These are phyloP conservation scores for Bradypus variegatus DNA, from an alignment of 2,797 vertebrate species.

Conservation along the genomic window DNA sequence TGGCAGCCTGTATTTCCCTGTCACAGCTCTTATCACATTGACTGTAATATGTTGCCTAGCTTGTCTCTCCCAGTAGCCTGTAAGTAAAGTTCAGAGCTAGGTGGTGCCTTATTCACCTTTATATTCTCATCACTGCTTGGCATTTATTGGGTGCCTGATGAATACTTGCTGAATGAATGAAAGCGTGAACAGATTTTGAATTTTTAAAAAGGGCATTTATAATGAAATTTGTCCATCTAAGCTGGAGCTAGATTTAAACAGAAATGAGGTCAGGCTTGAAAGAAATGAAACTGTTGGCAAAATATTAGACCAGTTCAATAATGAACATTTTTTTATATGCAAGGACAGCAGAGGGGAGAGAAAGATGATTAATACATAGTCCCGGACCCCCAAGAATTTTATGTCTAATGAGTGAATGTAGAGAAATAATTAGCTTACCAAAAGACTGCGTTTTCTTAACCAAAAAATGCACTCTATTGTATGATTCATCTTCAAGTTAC, in stretches of 20 bases:
- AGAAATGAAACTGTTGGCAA: constrained; percentile 35
- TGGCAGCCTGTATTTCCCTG: background rate
- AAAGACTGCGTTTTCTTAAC: background rate
- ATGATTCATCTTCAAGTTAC: background rate
- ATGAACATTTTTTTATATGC: constrained; percentile 12
- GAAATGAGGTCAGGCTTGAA: constrained; percentile 42
- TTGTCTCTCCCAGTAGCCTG: background rate
- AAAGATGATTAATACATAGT: background rate
- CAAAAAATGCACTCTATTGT: background rate
- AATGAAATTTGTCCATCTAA: constrained; percentile 49
- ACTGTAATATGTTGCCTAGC: background rate
- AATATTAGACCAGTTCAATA: constrained; percentile 17
- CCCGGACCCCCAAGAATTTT: background rate
- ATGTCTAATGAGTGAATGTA: background rate
- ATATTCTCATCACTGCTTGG: constrained; percentile 28
- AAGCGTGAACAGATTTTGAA: constrained; percentile 47
- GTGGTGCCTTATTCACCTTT: constrained; percentile 21
- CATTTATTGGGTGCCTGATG: constrained; percentile 38
- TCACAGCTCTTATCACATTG: background rate
- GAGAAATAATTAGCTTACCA: background rate
- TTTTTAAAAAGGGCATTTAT: constrained; percentile 57
- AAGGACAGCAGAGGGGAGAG: background rate
- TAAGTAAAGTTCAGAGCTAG: constrained; percentile 20
- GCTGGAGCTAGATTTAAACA: constrained; percentile 37
- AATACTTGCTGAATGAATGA: constrained; percentile 37